Base-by-base conservation (phyloP, 2,113 vertebrate genomes). In the Scortum barcoo region DNA sequence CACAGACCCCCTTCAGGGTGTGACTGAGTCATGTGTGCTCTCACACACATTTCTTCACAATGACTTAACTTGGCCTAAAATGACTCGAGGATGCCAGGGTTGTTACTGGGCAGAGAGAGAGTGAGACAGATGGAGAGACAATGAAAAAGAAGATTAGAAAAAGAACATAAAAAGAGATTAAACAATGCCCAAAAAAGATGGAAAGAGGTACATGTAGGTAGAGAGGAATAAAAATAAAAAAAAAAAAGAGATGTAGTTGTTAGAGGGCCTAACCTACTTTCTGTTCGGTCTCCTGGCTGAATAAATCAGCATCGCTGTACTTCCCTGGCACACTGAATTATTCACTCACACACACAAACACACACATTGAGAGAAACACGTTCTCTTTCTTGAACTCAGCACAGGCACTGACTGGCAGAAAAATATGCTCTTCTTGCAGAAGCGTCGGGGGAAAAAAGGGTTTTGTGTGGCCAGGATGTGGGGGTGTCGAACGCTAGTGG, bases 251-350 rank as follows among this genome's bases (percentile, higher is more conserved):
- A 69, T 33, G 72, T 50, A 58, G 69, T 74, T 44, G 80, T 87
- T 85, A 57, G 72, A 56, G 73, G 77, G 72, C 79, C 85, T 91
- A 93, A 91, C 91, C 92, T 91, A 93, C 78, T 93, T 93, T 94
- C 86, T 28, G 58, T 93, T 94, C 86, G 24, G 58, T 86, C 88
- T 93, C 71, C 85, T 88, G 87, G 76, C 84, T 93, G 86, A 93
- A 89, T 88, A 90, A 93, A 89, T 90, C 81, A 83, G 81, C 84
- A 85, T 73, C 30, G 71, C 72, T 86, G 85, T 85, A 86, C 84
- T 88, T 85, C 88, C 80, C 67, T 76, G 75, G 69, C 75, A 89
- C 66, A 68, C 86, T 93, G 77, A 94, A 93, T 94, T 82, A 94
- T 94, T 93, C 85, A 93, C 87, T 80, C 54, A 73, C 74, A 79